Percentiles rank a stretch among this genome's conserved stretches.
Conservation (phyloP, 1,140 invertebrate species). For the Musca vetustissima region DNA sequence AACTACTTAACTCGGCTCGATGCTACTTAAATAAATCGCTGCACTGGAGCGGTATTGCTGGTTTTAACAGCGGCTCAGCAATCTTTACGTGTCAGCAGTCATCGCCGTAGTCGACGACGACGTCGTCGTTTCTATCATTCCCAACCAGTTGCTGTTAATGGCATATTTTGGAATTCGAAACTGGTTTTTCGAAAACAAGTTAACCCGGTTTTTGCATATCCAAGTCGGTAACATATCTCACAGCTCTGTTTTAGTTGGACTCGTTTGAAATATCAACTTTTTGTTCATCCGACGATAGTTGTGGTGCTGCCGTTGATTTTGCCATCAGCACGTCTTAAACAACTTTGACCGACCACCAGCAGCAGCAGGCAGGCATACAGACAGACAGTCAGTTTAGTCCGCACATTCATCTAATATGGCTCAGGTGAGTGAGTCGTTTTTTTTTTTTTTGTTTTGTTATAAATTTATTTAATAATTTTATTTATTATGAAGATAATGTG, state of each 20-base stretch:
- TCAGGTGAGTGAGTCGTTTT: background rate
- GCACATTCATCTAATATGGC: slow-evolving; percentile 19
- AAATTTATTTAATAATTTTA: slow-evolving; percentile 2
- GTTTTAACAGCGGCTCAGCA: too few relatives aligned
- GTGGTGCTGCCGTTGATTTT: slow-evolving; percentile 5
- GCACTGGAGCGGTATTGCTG: too few relatives aligned
- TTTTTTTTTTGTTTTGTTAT: too few relatives aligned
- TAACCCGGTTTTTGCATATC: slow-evolving; percentile 15
- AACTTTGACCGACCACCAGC: slow-evolving; percentile 1
- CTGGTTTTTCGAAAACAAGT: slow-evolving; percentile 18
- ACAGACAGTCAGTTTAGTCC: background rate
- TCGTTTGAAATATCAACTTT: too few relatives aligned
- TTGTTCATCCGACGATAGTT: too few relatives aligned
- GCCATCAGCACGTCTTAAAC: background rate
- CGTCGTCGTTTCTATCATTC: background rate
- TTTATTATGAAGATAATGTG: background rate
- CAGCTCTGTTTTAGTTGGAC: too few relatives aligned
- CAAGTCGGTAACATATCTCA: background rate
- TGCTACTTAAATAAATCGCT: too few relatives aligned
- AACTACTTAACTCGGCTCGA: too few relatives aligned
- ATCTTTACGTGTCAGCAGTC: background rate
- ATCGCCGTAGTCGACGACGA: background rate
- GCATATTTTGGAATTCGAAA: slow-evolving; percentile 18
- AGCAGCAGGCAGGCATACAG: too few relatives aligned
- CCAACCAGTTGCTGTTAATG: background rate